A percentile compares a stretch with the other conserved stretches of the same genome.
Evolutionary conservation across 2,797 vertebrate species (phyloP).

Genomic region (Lutjanus argentimaculatus): DNA sequence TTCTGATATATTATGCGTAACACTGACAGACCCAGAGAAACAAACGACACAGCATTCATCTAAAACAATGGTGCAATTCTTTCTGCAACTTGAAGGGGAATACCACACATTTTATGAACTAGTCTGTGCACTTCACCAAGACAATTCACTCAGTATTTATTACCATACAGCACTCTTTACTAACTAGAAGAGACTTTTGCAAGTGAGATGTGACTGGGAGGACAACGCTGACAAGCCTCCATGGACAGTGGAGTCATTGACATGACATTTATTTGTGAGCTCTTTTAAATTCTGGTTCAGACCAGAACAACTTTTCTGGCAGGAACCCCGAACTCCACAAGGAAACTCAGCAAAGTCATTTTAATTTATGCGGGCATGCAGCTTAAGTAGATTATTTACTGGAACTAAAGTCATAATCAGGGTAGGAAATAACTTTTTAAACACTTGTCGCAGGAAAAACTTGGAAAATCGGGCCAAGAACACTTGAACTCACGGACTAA

Average conservation of each 20-base stretch:
- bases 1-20: neutral
- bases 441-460: neutral
- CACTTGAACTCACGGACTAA: no score
- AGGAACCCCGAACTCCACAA: neutral
- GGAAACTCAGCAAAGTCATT: neutral
- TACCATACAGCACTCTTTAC: neutral
- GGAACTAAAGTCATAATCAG: neutral
- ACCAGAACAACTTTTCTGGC: neutral
- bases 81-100: neutral
- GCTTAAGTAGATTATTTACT: neutral
- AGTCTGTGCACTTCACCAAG: neutral
- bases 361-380: slow-evolving; percentile 13
- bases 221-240: neutral
- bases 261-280: neutral
- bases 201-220: neutral
- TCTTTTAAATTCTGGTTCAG: neutral
- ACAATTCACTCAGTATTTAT: slow-evolving; percentile 7
- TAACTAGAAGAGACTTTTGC: neutral
- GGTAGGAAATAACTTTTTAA: neutral
- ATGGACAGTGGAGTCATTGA: neutral
- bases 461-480: no score
- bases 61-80: slow-evolving; percentile 51
- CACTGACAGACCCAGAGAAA: slow-evolving; percentile 28
- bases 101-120: slow-evolving; percentile 36
- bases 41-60: slow-evolving; percentile 12